Conservation (phyloP, 2,113 vertebrate species). For the Aegotheles bennettii region DNA sequence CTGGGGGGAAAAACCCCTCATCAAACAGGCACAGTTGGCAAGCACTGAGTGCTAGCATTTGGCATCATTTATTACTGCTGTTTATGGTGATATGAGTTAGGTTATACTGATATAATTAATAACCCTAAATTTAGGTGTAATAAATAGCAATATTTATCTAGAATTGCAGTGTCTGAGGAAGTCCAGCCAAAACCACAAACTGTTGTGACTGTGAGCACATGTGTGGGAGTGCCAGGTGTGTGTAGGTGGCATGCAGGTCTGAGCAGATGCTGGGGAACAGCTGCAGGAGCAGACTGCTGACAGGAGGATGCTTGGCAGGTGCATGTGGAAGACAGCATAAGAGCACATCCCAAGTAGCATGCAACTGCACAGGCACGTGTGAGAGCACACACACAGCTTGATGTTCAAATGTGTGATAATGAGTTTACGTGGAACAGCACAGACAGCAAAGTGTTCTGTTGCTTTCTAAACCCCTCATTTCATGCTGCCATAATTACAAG, state of each 20-base stretch:
- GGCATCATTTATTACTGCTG: conserved; percentile 71
- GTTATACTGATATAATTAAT: conserved; percentile 76
- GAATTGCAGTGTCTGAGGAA: conserved; percentile 5
- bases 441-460: background rate
- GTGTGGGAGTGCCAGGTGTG: background rate
- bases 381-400: background rate
- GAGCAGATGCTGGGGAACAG: background rate
- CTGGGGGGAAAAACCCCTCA: background rate
- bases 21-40: conserved; percentile 71
- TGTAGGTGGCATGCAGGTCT: background rate
- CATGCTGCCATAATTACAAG: background rate
- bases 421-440: background rate
- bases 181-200: background rate
- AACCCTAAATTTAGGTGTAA: conserved; percentile 69
- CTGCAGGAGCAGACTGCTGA: background rate
- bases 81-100: conserved; percentile 72
- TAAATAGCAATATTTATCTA: conserved; percentile 67
- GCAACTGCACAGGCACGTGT: accelerated
- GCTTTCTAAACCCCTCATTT: background rate
- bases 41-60: conserved; percentile 63
- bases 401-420: background rate
- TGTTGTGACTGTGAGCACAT: background rate
- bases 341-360: too few relatives aligned
- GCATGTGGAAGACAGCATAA: accelerated
- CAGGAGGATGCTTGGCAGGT: background rate